Conservation (phyloP, 1,140 invertebrate genomes). For the Scaptomyza montana region DNA sequence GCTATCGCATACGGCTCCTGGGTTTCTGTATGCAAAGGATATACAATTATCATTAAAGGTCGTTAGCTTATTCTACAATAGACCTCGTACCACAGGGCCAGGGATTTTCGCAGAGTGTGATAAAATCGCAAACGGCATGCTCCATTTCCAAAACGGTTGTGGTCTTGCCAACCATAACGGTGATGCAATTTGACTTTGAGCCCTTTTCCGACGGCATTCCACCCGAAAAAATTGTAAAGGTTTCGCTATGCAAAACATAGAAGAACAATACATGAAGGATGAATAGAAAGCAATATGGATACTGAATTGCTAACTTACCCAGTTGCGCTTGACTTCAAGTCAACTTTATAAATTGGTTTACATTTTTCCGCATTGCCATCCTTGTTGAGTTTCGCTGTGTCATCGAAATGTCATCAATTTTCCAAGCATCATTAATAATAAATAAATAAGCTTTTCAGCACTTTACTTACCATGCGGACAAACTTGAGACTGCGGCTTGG, state of each 20-base stretch:
- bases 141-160: slow-evolving; percentile 99
- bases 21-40: slow-evolving; percentile 88
- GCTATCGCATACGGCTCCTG: slow-evolving; percentile 99
- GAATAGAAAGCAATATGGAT: not conserved
- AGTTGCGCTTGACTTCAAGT: slow-evolving; percentile 95
- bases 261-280: not conserved
- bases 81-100: slow-evolving; percentile 91
- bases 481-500: slow-evolving; percentile 91
- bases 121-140: slow-evolving; percentile 98
- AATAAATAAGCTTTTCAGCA: not conserved
- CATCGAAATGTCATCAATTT: slow-evolving; percentile 12
- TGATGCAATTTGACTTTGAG: slow-evolving; percentile 96
- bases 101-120: slow-evolving; percentile 96
- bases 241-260: slow-evolving; percentile 86
- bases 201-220: slow-evolving; percentile 95
- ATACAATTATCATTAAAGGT: not conserved
- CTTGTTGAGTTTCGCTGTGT: slow-evolving; percentile 85
- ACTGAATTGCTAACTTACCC: slow-evolving; percentile 87
- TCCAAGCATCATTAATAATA: not conserved
- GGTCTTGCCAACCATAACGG: slow-evolving; percentile 95
- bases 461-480: slow-evolving; percentile 93
- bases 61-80: too few relatives aligned
- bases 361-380: slow-evolving; percentile 94
- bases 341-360: slow-evolving; percentile 96
- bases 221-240: slow-evolving; percentile 97